Base-by-base conservation (phyloP, 2,113 vertebrate genomes). In the Eonycteris spelaea region DNA sequence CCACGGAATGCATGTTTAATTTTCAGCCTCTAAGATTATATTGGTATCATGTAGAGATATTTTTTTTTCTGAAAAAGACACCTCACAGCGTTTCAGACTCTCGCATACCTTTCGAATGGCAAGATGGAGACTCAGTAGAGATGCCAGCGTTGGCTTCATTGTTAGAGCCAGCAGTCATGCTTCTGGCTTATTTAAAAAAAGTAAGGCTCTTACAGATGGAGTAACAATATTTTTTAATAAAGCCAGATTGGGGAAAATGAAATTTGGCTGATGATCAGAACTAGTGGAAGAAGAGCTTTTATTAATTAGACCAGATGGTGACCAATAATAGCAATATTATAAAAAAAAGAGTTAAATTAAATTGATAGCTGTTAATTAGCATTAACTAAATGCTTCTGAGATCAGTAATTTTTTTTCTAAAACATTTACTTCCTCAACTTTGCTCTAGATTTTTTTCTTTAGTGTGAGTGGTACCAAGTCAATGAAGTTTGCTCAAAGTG, bases 271-370 rank as follows among this genome's bases (percentile, higher is more conserved):
- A 71, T 95, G n/a, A 86, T 86, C 92, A 95, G 80, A 93, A 95
- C 63, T 35, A 79, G 61, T 45, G 78, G 55, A 90, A 97, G 35
- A 89, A 71, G 55, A 91, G 86, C 48, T 82, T 80, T 96, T 95
- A 97, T 96, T 96, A 97, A 96, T 95, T 97, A 96, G 94, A 40
- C 95, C 97, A 98, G 94, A 97, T 97, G 97, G 97, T 92, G 45
- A 65, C 86, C 79, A 94, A 92, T 96, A 95, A 97, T 75, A 95
- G 70, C 55, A 96, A 89, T 87, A 65, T 55, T 43, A 53, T 45
- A 51, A 51, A 11, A 33, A 33, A 96, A 85, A 88, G 30, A 67
- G 57, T 53, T 95, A 77, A 86, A 55, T 84, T 80, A 63, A 78
- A 90, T 83, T 65, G 84, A 82, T 86, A 84, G 45, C 79, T 83